These are phyloP conservation scores for Thunnus thynnus DNA, from an alignment of 2,113 vertebrate genomes.

Conservation along the genomic window DNA sequence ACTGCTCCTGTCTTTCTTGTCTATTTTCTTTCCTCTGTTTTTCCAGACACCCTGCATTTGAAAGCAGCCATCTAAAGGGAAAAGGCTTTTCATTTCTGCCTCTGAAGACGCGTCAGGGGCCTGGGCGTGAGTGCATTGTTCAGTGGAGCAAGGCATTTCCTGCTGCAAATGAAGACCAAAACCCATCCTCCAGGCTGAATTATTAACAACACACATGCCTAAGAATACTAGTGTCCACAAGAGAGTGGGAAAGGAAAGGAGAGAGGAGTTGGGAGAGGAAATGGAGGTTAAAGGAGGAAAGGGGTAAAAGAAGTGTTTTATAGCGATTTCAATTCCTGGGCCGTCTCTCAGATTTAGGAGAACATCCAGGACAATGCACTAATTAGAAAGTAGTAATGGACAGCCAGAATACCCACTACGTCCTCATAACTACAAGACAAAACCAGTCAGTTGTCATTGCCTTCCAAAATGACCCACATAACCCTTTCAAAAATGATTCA, in stretches of 20 bases:
- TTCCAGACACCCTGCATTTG: constrained; percentile 29
- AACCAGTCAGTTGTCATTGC: neutral
- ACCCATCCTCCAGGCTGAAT: constrained; percentile 75
- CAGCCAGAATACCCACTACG: neutral
- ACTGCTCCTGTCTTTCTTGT: constrained; percentile 33
- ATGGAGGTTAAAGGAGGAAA: constrained; percentile 29
- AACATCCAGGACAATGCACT: neutral
- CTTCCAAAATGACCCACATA: neutral
- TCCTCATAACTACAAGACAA: neutral
- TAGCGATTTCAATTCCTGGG: neutral
- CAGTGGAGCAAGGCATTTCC: constrained; percentile 71
- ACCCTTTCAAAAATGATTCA: no score
- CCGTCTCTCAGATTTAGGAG: neutral
- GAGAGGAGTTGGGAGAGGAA: constrained; percentile 2
- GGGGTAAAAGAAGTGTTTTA: no score
- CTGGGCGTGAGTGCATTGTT: constrained; percentile 71
- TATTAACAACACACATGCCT: constrained; percentile 73
- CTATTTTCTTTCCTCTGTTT: constrained; percentile 37
- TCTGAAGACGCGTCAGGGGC: constrained; percentile 48
- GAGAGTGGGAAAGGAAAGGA: constrained; percentile 24
- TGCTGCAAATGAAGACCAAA: constrained; percentile 75
- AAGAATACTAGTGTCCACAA: constrained; percentile 49
- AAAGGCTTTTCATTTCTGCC: constrained; percentile 52
- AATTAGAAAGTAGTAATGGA: no score
- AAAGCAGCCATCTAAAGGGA: constrained; percentile 49